Conservation (phyloP, 1,140 invertebrate genomes). For the Macrosteles quadrilineatus region DNA sequence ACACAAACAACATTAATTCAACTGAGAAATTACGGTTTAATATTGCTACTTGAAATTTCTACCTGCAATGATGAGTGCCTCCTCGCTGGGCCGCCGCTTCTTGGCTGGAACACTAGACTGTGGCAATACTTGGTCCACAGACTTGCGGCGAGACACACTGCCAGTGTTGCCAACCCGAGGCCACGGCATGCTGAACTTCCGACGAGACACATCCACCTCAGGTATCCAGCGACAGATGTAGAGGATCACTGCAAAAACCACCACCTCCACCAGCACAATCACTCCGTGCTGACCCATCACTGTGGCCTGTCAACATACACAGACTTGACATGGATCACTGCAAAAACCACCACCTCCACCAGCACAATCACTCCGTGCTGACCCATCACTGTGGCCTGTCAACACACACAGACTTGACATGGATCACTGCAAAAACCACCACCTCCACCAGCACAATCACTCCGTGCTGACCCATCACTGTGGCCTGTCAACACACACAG, state of each 20-base stretch:
- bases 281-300: slow-evolving; percentile 55
- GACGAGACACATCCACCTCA: slow-evolving; percentile 38
- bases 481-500: too few species aligned
- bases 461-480: too few species aligned
- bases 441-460: too few species aligned
- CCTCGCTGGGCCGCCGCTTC: slow-evolving; percentile 72
- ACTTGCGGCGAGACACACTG: slow-evolving; percentile 17
- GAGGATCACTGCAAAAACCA: slow-evolving; percentile 55
- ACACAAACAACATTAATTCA: too few species aligned
- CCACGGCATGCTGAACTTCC: slow-evolving; percentile 29
- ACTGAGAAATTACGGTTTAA: too few species aligned
- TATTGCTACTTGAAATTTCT: too few species aligned
- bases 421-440: too few species aligned
- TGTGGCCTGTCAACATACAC: slow-evolving; percentile 36
- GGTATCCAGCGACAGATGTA: slow-evolving; percentile 51
- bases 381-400: too few species aligned
- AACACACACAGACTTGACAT: too few species aligned
- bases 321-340: too few species aligned
- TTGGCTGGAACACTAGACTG: slow-evolving; percentile 42
- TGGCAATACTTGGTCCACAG: background rate
- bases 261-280: slow-evolving; percentile 55
- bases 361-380: too few species aligned
- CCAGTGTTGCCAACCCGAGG: slow-evolving; percentile 28
- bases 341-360: too few species aligned
- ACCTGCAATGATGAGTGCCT: slow-evolving; percentile 69